These are phyloP conservation scores for Pseudopipra pipra DNA, from an alignment of 2,113 vertebrate genomes.

Conservation along the genomic window DNA sequence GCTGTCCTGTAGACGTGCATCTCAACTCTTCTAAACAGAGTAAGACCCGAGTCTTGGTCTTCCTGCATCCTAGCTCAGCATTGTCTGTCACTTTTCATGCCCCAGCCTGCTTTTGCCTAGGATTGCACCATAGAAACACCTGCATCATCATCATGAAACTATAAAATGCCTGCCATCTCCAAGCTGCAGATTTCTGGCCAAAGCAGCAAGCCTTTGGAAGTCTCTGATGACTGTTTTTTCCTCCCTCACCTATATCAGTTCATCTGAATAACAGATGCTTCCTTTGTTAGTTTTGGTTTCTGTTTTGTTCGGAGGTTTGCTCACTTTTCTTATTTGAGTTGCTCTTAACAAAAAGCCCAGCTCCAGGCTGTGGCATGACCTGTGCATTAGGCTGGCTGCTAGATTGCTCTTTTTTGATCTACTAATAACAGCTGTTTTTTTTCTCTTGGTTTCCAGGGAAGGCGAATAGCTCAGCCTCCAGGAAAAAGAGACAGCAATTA, in stretches of 20 bases:
- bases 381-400: background rate
- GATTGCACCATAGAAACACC: background rate
- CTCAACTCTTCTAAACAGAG: background rate
- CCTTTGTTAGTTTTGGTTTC: conserved; percentile 53
- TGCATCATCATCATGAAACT: background rate
- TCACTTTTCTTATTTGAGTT: background rate
- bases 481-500: background rate
- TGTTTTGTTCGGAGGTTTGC: background rate
- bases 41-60: background rate
- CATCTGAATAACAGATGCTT: conserved; percentile 31
- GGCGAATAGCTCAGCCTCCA: background rate
- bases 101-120: background rate
- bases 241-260: background rate
- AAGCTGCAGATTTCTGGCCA: background rate
- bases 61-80: background rate
- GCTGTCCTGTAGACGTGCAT: background rate
- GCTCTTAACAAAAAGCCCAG: background rate
- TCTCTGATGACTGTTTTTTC: conserved; percentile 16
- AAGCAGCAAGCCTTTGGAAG: background rate
- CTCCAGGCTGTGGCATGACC: background rate
- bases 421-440: background rate
- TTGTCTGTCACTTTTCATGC: background rate
- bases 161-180: background rate
- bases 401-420: background rate
- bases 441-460: background rate